phyloP scores from a whole-genome alignment of 2,113 vertebrate genomes.

The Syrmaticus mikado region DNA sequence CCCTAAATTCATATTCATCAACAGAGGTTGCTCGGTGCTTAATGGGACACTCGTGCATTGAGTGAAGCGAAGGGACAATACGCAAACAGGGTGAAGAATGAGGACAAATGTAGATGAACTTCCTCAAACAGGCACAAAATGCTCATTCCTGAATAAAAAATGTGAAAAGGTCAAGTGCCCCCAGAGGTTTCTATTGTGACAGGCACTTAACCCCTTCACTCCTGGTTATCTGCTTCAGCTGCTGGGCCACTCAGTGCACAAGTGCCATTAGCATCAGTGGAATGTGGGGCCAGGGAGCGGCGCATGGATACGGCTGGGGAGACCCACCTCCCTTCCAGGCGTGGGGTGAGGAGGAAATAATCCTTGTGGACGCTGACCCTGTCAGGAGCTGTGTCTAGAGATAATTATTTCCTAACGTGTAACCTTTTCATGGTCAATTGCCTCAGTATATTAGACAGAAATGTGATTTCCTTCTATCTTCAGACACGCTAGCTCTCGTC shows the following conservation, averaged over 20 bases:
- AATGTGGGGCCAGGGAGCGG: not conserved
- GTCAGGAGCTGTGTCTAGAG: constrained; percentile 55
- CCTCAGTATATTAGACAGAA: constrained; percentile 52
- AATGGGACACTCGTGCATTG: constrained; percentile 41
- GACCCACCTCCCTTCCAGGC: constrained; percentile 11
- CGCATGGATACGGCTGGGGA: accelerated
- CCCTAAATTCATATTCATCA: constrained; percentile 69
- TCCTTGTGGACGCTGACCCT: constrained; percentile 53
- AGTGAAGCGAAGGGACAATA: constrained; percentile 60
- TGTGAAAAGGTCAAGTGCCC: constrained; percentile 74
- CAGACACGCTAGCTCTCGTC: not conserved
- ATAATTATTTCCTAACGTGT: constrained; percentile 61
- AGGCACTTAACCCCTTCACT: constrained; percentile 76
- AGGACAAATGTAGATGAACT: constrained; percentile 68
- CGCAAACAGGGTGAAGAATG: constrained; percentile 56
- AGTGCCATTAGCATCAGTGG: constrained; percentile 52
- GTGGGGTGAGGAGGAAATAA: constrained; percentile 42
- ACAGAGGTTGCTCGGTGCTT: constrained; percentile 41
- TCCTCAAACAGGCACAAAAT: constrained; percentile 67
- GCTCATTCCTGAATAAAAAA: constrained; percentile 70
- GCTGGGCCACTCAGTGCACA: constrained; percentile 51
- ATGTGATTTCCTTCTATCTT: constrained; percentile 29
- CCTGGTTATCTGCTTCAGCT: constrained; percentile 73
- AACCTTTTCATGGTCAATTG: constrained; percentile 67
- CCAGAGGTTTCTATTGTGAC: constrained; percentile 75